These are phyloP conservation scores for Hyles vespertilio DNA, from an alignment of 1,140 invertebrate species.

Conservation along the genomic window DNA sequence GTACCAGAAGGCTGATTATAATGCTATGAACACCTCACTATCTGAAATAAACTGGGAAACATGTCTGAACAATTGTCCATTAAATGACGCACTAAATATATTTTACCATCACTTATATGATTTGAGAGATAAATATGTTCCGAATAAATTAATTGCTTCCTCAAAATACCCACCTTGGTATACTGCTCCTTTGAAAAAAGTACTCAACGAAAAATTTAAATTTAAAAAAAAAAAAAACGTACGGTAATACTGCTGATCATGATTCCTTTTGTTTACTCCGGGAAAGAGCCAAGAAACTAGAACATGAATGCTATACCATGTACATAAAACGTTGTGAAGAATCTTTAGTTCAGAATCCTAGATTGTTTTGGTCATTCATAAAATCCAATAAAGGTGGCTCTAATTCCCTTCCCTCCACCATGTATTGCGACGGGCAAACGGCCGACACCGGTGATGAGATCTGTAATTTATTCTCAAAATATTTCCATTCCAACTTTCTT, in stretches of 20 bases:
- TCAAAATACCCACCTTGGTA: slow-evolving; percentile 20
- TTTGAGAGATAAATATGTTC: slow-evolving; percentile 6
- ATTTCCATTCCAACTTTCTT: slow-evolving; percentile 17
- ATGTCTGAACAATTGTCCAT: slow-evolving; percentile 1
- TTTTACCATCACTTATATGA: slow-evolving; percentile 14
- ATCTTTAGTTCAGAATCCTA: slow-evolving; percentile 14
- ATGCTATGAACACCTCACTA: no score
- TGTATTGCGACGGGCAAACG: slow-evolving; percentile 10
- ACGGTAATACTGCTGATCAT: slow-evolving; percentile 15
- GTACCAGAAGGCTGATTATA: no score
- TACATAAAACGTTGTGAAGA: slow-evolving; percentile 20
- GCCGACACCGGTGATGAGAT: slow-evolving; percentile 14
- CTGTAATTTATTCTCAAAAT: slow-evolving; percentile 3
- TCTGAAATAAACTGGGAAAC: slow-evolving; percentile 7
- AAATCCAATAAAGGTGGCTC: slow-evolving; percentile 13
- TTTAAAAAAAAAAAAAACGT: slow-evolving; percentile 17
- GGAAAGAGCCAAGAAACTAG: slow-evolving; percentile 5
- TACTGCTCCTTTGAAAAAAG: slow-evolving; percentile 15
- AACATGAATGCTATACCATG: slow-evolving; percentile 11
- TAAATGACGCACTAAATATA: slow-evolving; percentile 9
- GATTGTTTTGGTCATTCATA: slow-evolving; percentile 24
- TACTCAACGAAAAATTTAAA: slow-evolving; percentile 23
- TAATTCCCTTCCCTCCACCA: slow-evolving; percentile 9
- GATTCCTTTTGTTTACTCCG: slow-evolving; percentile 7
- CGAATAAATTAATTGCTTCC: slow-evolving; percentile 6